phyloP scores from a whole-genome alignment of 2,888 invertebrate species.

The Acleris emargana region DNA sequence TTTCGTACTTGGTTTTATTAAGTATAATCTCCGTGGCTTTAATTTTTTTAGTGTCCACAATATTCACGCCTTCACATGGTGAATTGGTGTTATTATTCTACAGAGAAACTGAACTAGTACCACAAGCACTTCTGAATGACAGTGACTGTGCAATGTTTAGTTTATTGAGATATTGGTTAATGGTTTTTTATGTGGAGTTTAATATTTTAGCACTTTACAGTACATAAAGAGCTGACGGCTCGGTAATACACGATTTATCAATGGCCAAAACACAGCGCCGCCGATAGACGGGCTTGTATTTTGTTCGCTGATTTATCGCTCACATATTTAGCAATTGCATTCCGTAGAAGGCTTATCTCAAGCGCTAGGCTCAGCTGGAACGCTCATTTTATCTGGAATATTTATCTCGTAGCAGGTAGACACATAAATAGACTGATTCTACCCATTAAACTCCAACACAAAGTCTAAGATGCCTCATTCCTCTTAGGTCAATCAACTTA shows the following conservation, averaged over 20 bases:
- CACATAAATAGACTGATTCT: slow-evolving; percentile 9
- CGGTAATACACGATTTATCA: slow-evolving; percentile 5
- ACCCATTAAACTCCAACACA: neutral
- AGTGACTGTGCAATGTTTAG: too few relatives aligned
- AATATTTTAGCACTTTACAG: neutral
- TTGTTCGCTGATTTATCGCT: slow-evolving; percentile 53
- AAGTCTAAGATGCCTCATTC: neutral
- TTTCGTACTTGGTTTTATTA: too few relatives aligned
- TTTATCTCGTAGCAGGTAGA: slow-evolving; percentile 49
- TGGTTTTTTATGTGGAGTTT: too few relatives aligned
- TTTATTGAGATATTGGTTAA: too few relatives aligned
- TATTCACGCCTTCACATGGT: too few relatives aligned
- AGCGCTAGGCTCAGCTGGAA: slow-evolving; percentile 47
- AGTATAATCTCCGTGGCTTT: too few relatives aligned
- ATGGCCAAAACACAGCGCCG: slow-evolving; percentile 1
- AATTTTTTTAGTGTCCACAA: too few relatives aligned
- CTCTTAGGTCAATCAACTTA: neutral
- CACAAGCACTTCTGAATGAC: too few relatives aligned
- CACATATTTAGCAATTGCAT: slow-evolving; percentile 59
- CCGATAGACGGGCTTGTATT: slow-evolving; percentile 35
- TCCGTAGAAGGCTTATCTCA: slow-evolving; percentile 56
- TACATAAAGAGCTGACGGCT: neutral
- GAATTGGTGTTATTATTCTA: too few relatives aligned
- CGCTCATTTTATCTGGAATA: slow-evolving; percentile 56
- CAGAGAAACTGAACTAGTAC: too few relatives aligned